Percentiles rank a stretch among this genome's conserved stretches.
These are phyloP conservation scores for Zosterops borbonicus DNA, from an alignment of 2,113 vertebrate genomes.

Conservation along the genomic window DNA sequence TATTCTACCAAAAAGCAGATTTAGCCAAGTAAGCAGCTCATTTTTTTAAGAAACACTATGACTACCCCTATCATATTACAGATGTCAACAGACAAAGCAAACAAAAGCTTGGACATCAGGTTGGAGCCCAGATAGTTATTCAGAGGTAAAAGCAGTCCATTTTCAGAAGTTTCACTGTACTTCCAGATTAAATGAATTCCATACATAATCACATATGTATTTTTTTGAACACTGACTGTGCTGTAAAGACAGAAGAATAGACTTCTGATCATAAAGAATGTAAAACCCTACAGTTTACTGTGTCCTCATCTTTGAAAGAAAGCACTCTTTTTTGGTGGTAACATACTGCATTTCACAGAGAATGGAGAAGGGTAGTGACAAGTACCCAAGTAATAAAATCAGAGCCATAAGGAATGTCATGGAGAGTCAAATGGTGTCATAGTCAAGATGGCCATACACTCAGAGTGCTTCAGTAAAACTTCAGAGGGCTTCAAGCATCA, in stretches of 20 bases:
- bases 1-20: background rate
- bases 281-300: background rate
- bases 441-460: too few relatives aligned
- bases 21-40: background rate
- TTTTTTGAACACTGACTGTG: background rate
- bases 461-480: too few relatives aligned
- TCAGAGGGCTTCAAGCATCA: too few relatives aligned
- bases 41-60: background rate
- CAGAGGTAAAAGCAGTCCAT: background rate
- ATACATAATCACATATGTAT: background rate
- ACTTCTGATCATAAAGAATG: background rate
- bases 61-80: background rate
- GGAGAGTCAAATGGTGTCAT: background rate
- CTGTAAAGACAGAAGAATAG: background rate
- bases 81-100: background rate
- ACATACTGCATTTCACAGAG: background rate
- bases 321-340: background rate
- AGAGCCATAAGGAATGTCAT: background rate
- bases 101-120: background rate
- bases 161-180: background rate
- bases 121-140: background rate
- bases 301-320: background rate
- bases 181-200: background rate
- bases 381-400: background rate
- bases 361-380: background rate